Base-by-base conservation (phyloP, 2,888 invertebrate genomes). In the Mimachlamys varia region DNA sequence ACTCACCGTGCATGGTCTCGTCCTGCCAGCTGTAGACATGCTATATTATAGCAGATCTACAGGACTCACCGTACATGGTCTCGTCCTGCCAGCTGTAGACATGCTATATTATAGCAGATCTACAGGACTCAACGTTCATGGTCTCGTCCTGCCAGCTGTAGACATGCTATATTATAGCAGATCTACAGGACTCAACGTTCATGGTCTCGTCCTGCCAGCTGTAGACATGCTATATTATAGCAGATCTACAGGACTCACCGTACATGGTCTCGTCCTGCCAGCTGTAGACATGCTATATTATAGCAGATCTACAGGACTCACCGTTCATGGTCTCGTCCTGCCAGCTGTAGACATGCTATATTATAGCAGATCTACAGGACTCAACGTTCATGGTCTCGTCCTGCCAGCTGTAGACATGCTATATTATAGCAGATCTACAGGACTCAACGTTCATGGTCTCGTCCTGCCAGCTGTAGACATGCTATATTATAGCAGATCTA, bases 221-320 rank as follows among this genome's bases (percentile, higher is more conserved):
- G 53, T 22, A n/a, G 2, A 10, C 19, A 53, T 10, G 22, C 19
- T 37, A 58, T 53, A 53, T n/a, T 12, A 53, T 53, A 10, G 12
- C 15, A 53, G 17, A 53, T 19, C 53, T 19, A 53, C 13, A 22
- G 22, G 58, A 58, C 92, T 92, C 94, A 96, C 97, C 98, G 97
- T 99, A 98, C 97, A 99, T 98, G 93, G 99, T 98, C 96, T 99
- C 99, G 97, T 99, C 99, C 96, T 98, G 98, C 99, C 99, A 99
- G 94, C 99, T 98, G 96, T 99, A 99, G 0, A 99, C 98, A 97
- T n/a, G n/a, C n/a, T n/a, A n/a, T n/a, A n/a, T n/a, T n/a, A n/a
- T n/a, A n/a, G n/a, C n/a, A n/a, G n/a, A n/a, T n/a, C n/a, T n/a
- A n/a, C n/a, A n/a, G n/a, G n/a, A n/a, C n/a, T n/a, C n/a, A 33